These are phyloP conservation scores for Parapristionchus giblindavisi DNA, from an alignment of 2,888 invertebrate species.

Conservation along the genomic window DNA sequence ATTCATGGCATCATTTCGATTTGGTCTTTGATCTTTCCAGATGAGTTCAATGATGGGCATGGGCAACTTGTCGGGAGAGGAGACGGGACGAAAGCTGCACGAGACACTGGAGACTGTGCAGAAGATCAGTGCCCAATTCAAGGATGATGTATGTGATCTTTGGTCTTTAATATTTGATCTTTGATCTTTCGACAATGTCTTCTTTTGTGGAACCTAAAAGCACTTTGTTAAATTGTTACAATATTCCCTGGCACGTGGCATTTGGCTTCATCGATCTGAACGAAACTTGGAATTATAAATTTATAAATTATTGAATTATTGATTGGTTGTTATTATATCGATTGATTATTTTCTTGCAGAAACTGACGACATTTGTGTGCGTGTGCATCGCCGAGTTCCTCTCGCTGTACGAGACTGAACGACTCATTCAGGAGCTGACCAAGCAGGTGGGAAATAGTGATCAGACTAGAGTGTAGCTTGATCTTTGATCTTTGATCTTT, in stretches of 20 bases:
- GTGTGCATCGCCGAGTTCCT: constrained; percentile 99
- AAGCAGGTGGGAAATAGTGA: constrained; percentile 57
- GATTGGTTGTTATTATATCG: no score
- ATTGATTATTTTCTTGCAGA: no score
- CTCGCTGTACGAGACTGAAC: constrained; percentile 96
- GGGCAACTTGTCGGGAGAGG: constrained; percentile 88
- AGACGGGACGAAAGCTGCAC: constrained; percentile 84
- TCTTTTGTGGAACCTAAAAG: no score
- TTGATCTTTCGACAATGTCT: no score
- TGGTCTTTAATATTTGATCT: background rate
- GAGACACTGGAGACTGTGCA: constrained; percentile 91
- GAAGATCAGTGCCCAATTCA: constrained; percentile 96
- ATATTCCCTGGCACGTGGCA: no score
- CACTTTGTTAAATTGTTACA: no score
- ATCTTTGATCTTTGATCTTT: no score
- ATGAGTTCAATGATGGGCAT: constrained; percentile 86
- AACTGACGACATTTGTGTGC: constrained; percentile 97
- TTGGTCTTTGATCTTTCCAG: constrained; percentile 75
- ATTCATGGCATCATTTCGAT: no score
- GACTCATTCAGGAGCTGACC: constrained; percentile 81
- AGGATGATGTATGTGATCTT: constrained; percentile 80
- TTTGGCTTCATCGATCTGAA: no score
- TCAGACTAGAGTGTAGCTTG: no score
- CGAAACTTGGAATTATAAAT: no score
- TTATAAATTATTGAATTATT: no score